Percentiles rank a stretch among this genome's conserved stretches.
Evolutionary conservation across 2,113 vertebrate species (phyloP).

Genomic region (Ochotona curzoniae): DNA sequence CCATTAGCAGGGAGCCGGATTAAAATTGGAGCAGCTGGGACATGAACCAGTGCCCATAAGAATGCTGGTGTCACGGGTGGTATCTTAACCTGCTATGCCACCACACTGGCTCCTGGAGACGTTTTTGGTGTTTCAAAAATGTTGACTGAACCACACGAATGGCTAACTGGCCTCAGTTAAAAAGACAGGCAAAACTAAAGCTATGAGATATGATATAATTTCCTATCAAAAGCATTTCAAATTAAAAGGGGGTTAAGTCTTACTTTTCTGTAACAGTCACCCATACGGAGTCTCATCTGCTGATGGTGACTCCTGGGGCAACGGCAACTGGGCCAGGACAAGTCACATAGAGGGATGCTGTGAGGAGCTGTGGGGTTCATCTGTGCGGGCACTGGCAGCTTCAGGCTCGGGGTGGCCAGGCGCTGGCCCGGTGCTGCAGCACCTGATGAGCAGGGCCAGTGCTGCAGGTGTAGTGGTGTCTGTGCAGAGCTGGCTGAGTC

Average conservation of each 20-base stretch:
- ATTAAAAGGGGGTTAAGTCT: neutral
- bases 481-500: neutral
- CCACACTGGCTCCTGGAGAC: too few species aligned
- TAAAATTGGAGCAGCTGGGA: too few species aligned
- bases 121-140: neutral
- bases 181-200: neutral
- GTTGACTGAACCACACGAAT: neutral
- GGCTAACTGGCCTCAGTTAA: neutral
- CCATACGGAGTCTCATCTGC: neutral
- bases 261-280: neutral
- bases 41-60: too few species aligned
- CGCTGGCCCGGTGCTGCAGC: too few species aligned
- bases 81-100: too few species aligned
- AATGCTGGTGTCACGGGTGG: too few species aligned
- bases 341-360: neutral
- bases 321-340: neutral
- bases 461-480: too few species aligned
- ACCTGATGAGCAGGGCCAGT: neutral
- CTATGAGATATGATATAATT: neutral
- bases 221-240: neutral
- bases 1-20: too few species aligned
- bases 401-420: neutral
- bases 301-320: neutral
- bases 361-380: neutral
- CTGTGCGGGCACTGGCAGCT: neutral